A percentile compares a stretch with the other conserved stretches of the same genome.
These are phyloP conservation scores for Phocides pigmalion DNA, from an alignment of 1,140 invertebrate species.

Conservation along the genomic window DNA sequence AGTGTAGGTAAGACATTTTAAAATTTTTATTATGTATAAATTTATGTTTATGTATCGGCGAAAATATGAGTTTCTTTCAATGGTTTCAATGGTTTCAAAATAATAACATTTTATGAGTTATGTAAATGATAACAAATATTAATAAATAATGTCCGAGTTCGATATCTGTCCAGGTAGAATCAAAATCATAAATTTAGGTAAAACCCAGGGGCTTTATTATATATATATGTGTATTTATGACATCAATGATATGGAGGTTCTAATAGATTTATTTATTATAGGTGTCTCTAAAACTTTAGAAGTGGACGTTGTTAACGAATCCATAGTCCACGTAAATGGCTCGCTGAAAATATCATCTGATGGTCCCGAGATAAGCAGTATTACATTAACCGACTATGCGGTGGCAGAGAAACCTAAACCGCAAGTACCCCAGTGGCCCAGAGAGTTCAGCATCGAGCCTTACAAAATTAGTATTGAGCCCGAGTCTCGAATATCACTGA, in stretches of 20 bases:
- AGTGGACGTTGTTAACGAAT: constrained; percentile 73
- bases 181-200: no score
- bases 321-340: constrained; percentile 58
- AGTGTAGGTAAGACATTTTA: constrained; percentile 61
- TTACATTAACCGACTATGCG: constrained; percentile 65
- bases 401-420: constrained; percentile 62
- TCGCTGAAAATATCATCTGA: constrained; percentile 72
- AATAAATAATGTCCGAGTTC: no score
- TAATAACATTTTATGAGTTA: no score
- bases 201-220: no score
- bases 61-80: no score
- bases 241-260: no score
- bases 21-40: no score
- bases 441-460: constrained; percentile 69
- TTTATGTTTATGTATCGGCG: no score
- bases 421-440: constrained; percentile 63
- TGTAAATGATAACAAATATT: no score
- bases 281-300: constrained; percentile 71
- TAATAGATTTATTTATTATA: constrained; percentile 40
- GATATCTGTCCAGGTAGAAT: no score
- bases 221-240: no score
- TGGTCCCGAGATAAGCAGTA: constrained; percentile 71
- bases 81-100: no score
- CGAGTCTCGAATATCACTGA: constrained; percentile 58
- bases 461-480: constrained; percentile 60